phyloP scores from a whole-genome alignment of 2,797 vertebrate species.

The Sebastes reedi region DNA sequence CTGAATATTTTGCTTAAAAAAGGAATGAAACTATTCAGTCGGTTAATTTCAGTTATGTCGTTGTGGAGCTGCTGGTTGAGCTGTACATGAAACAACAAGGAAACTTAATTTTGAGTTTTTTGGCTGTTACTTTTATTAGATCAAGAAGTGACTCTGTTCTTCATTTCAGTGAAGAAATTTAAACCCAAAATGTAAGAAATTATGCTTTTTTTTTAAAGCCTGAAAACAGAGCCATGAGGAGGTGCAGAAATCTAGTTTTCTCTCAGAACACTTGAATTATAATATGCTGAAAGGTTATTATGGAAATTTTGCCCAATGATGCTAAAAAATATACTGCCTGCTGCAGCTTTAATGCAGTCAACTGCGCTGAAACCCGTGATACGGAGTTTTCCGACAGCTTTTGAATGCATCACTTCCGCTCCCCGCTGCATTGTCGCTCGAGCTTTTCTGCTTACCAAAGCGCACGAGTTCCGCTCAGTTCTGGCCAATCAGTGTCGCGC shows the following conservation, averaged over 20 bases:
- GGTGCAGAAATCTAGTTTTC: too few relatives aligned
- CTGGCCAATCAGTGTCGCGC: constrained; percentile 52
- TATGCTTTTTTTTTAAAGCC: too few relatives aligned
- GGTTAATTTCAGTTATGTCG: background rate
- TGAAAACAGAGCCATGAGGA: too few relatives aligned
- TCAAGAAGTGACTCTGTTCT: background rate
- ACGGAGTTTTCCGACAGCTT: background rate
- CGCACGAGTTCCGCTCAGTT: constrained; percentile 54
- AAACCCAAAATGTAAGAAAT: background rate
- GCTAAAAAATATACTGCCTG: too few relatives aligned
- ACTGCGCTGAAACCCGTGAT: background rate
- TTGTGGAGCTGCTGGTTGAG: background rate
- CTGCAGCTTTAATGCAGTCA: background rate
- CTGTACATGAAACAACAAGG: background rate
- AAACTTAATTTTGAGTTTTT: background rate
- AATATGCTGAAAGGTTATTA: too few relatives aligned
- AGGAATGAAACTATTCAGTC: too few relatives aligned
- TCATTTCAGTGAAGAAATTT: background rate
- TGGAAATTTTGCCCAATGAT: too few relatives aligned
- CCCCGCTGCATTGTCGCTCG: constrained; percentile 33
- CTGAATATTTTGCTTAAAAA: background rate
- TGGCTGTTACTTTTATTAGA: background rate
- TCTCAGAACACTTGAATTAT: too few relatives aligned
- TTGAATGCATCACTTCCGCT: constrained; percentile 44
- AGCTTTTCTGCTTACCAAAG: constrained; percentile 7